Evolutionary conservation across 64 coral and sea anemone species (phyloP).

Genomic region (Actinia equina): DNA sequence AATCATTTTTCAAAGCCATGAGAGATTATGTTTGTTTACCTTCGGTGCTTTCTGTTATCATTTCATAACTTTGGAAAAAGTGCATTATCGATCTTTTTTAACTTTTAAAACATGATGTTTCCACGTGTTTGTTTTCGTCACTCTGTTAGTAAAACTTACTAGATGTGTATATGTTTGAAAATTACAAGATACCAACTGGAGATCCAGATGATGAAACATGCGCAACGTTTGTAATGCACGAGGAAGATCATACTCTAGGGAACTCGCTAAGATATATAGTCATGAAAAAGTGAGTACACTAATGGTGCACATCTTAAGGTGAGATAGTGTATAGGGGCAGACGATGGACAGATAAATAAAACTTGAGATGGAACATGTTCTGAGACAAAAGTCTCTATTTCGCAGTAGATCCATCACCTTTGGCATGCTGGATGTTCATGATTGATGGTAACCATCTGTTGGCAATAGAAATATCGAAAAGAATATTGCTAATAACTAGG

Average conservation of each 20-base stretch:
- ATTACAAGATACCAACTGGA: slow-evolving; percentile 56
- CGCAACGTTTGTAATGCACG: slow-evolving; percentile 79
- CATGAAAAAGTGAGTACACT: slow-evolving; percentile 81
- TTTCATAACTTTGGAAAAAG: background rate
- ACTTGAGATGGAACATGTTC: too few species aligned
- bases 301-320: background rate
- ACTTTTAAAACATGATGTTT: background rate
- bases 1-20: background rate
- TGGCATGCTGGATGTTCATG: too few species aligned
- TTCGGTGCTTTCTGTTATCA: background rate
- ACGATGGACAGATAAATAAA: too few species aligned
- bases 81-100: background rate
- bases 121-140: background rate
- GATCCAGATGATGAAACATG: slow-evolving; percentile 86
- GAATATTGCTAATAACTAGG: too few species aligned
- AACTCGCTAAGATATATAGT: slow-evolving; percentile 93
- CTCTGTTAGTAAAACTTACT: too few species aligned
- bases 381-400: too few species aligned
- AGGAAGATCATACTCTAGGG: slow-evolving; percentile 86
- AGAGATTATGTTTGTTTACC: too few species aligned
- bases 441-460: too few species aligned
- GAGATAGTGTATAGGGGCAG: too few species aligned
- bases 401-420: too few species aligned
- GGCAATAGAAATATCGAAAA: too few species aligned
- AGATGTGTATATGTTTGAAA: background rate